Conservation (phyloP, 2,797 vertebrate species). For the Synaphobranchus kaupii region DNA sequence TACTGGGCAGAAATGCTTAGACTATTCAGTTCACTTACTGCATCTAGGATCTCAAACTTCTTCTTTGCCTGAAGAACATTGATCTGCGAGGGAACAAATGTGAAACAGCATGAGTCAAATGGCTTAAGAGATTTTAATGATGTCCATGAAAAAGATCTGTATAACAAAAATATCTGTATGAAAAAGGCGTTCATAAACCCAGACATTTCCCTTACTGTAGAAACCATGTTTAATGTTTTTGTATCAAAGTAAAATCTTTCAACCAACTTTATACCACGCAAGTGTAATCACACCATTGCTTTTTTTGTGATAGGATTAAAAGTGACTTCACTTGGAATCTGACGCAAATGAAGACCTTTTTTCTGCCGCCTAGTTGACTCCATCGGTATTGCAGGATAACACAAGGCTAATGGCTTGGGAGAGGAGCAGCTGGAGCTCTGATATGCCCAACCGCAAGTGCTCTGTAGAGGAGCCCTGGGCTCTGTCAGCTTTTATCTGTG, state of each 20-base stretch:
- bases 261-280: background rate
- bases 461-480: background rate
- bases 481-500: background rate
- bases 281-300: background rate
- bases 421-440: background rate
- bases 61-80: slow-evolving; percentile 98
- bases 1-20: background rate
- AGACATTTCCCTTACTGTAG: too few species aligned
- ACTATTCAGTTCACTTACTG: slow-evolving; percentile 72
- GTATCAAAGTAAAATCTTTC: background rate
- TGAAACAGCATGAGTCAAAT: slow-evolving; percentile 14
- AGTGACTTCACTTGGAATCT: background rate
- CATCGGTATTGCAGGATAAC: slow-evolving; percentile 10
- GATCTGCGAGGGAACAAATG: slow-evolving; percentile 73
- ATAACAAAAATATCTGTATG: background rate
- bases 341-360: background rate
- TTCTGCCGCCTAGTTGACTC: slow-evolving; percentile 18
- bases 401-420: too few species aligned
- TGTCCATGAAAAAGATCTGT: background rate
- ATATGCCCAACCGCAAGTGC: background rate
- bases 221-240: too few species aligned
- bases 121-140: background rate
- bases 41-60: slow-evolving; percentile 96
- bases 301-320: background rate
- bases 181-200: too few species aligned